Conservation (phyloP, 2,797 vertebrate species). For the Peromyscus melanophrys region DNA sequence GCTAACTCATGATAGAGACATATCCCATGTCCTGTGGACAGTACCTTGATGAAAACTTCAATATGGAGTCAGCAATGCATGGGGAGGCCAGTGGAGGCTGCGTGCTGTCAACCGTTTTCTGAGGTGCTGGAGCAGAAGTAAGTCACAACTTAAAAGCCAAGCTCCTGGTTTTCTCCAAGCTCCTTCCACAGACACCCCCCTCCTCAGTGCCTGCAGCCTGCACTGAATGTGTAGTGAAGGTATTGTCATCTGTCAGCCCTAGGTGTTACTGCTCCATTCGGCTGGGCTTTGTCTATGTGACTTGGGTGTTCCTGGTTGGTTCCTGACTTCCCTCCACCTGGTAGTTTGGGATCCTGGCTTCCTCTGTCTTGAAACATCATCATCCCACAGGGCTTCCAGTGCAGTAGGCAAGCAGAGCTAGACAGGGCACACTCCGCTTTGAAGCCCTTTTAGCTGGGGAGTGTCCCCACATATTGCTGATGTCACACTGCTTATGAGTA, state of each 20-base stretch:
- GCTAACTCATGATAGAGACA: conserved; percentile 15
- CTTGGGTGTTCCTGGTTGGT: not conserved
- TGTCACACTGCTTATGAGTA: not conserved
- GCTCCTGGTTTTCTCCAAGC: not conserved
- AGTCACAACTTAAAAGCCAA: not conserved
- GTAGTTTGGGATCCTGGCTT: not conserved
- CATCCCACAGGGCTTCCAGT: not conserved
- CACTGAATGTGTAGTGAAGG: not conserved
- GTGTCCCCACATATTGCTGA: not conserved
- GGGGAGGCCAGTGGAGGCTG: not conserved
- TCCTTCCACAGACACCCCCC: not conserved
- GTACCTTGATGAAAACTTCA: conserved; percentile 62
- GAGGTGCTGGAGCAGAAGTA: not conserved
- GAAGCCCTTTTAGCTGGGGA: not conserved
- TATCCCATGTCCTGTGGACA: conserved; percentile 54
- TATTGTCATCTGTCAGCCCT: not conserved
- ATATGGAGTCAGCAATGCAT: not conserved
- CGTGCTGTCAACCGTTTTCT: conserved; percentile 21
- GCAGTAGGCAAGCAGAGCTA: accelerated
- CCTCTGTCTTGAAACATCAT: not conserved
- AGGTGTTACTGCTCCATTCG: not conserved
- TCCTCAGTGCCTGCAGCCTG: not conserved
- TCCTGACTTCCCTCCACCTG: not conserved
- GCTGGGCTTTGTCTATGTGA: not conserved
- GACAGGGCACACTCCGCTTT: not conserved